phyloP scores from a whole-genome alignment of 2,797 vertebrate genomes.

The Ctenopoma multispine region DNA sequence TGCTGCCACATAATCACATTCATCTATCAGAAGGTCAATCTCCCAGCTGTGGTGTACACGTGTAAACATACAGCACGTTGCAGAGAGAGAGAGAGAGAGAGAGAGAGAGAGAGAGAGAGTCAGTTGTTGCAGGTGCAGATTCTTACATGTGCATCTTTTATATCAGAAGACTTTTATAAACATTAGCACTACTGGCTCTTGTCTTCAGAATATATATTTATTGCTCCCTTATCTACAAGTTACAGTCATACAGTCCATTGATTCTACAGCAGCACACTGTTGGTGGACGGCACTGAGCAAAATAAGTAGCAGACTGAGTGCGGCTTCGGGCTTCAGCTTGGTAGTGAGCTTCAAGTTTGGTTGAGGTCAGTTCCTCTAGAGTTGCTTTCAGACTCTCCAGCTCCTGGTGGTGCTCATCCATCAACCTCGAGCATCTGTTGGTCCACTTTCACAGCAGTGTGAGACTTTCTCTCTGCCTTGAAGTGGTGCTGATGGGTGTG shows the following conservation, averaged over 20 bases:
- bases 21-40: neutral
- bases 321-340: neutral
- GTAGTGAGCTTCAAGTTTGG: neutral
- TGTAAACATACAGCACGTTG: neutral
- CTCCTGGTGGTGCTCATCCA: too few species aligned
- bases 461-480: too few species aligned
- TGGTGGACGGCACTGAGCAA: too few species aligned
- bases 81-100: conserved; percentile 14
- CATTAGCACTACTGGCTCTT: neutral
- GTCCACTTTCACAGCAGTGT: too few species aligned
- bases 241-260: neutral
- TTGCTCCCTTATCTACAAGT: neutral
- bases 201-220: neutral
- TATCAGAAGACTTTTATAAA: neutral
- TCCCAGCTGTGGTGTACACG: neutral
- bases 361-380: neutral
- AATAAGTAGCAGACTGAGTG: too few species aligned
- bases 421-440: too few species aligned
- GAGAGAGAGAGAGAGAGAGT: conserved; percentile 15
- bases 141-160: neutral
- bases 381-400: neutral
- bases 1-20: conserved; percentile 9
- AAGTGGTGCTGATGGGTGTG: too few species aligned
- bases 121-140: neutral
- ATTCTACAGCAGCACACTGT: too few species aligned